A percentile compares a stretch with the other conserved stretches of the same genome.
phyloP scores from a whole-genome alignment of 2,797 vertebrate species.

The Scomberomorus guttatus region DNA sequence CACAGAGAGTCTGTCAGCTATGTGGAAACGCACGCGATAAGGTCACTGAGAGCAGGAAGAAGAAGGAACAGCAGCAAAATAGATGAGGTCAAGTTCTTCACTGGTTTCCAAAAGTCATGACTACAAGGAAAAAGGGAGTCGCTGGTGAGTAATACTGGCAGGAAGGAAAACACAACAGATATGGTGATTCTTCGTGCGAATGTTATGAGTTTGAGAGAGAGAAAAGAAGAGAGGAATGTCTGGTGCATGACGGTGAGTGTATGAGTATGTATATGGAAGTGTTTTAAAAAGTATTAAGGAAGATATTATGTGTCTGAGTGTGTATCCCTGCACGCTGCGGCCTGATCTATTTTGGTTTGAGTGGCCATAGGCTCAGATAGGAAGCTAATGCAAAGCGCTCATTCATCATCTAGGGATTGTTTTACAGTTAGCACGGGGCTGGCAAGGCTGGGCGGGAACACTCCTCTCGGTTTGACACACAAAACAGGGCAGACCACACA shows the following conservation, averaged over 20 bases:
- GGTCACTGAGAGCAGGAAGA: slow-evolving; percentile 23
- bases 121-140: slow-evolving; percentile 18
- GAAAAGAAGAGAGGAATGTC: not conserved
- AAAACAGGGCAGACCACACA: slow-evolving; percentile 70
- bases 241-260: slow-evolving; percentile 12
- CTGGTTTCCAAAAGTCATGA: not conserved
- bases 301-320: slow-evolving; percentile 18
- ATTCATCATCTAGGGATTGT: slow-evolving; percentile 67
- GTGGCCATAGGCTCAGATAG: slow-evolving; percentile 58
- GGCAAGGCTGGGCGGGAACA: slow-evolving; percentile 49
- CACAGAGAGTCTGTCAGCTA: slow-evolving; percentile 12
- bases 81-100: slow-evolving; percentile 2
- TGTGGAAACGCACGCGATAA: slow-evolving; percentile 23
- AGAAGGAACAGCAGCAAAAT: slow-evolving; percentile 29
- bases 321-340: not conserved
- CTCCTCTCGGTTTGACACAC: slow-evolving; percentile 52
- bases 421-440: slow-evolving; percentile 65
- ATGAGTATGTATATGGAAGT: slow-evolving; percentile 20
- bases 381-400: slow-evolving; percentile 60
- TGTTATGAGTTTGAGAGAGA: not conserved
- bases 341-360: slow-evolving; percentile 51
- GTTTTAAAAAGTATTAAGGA: slow-evolving; percentile 10
- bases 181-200: slow-evolving; percentile 9
- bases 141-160: slow-evolving; percentile 3
- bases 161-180: slow-evolving; percentile 36